Percentiles rank a stretch among this genome's conserved stretches.
These are phyloP conservation scores for Akabosia matsudoensis DNA, from an alignment of 1,140 invertebrate species.

Conservation along the genomic window DNA sequence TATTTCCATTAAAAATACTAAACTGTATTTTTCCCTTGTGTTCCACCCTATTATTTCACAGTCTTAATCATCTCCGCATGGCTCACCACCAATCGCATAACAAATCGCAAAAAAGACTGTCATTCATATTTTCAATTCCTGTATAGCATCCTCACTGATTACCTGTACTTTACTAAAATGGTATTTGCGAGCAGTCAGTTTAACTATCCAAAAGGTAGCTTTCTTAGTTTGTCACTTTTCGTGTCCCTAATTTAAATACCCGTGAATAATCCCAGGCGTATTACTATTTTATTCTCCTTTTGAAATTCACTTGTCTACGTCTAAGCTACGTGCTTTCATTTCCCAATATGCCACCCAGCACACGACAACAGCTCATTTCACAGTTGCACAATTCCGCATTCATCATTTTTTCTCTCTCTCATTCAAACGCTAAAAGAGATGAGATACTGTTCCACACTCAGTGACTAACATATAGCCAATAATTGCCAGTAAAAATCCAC, in stretches of 20 bases:
- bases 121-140: too few relatives aligned
- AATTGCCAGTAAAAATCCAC: slow-evolving; percentile 15
- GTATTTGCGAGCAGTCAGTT: neutral
- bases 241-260: neutral
- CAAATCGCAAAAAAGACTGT: too few relatives aligned
- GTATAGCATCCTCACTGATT: too few relatives aligned
- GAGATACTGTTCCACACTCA: neutral
- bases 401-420: neutral
- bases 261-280: neutral
- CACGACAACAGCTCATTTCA: neutral
- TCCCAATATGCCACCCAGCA: neutral
- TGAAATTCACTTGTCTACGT: too few relatives aligned
- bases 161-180: too few relatives aligned
- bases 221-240: neutral
- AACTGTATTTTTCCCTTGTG: neutral
- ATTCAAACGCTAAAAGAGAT: too few relatives aligned
- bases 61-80: too few relatives aligned
- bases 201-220: neutral
- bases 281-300: neutral
- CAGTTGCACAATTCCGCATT: neutral
- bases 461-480: neutral
- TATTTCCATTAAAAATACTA: neutral
- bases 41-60: neutral
- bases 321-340: too few relatives aligned
- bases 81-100: too few relatives aligned